Percentiles rank a stretch among this genome's conserved stretches.
Conservation (phyloP, 2,888 invertebrate species). For the Ligdia adustata region DNA sequence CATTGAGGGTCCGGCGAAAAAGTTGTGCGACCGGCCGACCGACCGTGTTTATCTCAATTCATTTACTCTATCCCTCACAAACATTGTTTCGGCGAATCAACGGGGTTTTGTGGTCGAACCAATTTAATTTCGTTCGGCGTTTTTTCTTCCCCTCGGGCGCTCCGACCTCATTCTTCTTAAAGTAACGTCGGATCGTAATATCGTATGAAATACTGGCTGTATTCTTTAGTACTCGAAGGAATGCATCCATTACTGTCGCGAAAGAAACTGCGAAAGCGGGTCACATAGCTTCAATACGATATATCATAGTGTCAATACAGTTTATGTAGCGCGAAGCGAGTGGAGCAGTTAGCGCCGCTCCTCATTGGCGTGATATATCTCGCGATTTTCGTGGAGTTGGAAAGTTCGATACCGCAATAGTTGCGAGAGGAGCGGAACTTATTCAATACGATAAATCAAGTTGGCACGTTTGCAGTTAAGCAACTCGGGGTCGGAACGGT, state of each 20-base stretch:
- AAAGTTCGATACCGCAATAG: conserved; percentile 41
- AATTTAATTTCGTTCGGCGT: conserved; percentile 26
- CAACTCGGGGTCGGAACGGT: conserved; percentile 68
- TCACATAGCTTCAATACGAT: conserved; percentile 27
- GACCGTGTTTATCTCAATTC: conserved; percentile 56
- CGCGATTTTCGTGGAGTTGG: conserved; percentile 34
- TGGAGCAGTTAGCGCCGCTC: conserved; percentile 30
- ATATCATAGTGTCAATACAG: conserved; percentile 34
- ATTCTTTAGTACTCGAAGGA: conserved; percentile 9
- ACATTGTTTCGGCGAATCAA: conserved; percentile 53
- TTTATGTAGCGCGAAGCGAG: conserved; percentile 20
- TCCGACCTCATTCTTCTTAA: conserved; percentile 14
- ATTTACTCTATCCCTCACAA: conserved; percentile 49
- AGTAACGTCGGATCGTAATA: conserved; percentile 1
- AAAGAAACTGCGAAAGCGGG: conserved; percentile 29
- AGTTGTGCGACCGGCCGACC: conserved; percentile 46
- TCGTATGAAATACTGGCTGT: background rate
- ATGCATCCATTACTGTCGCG: conserved; percentile 23
- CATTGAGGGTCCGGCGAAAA: conserved; percentile 61
- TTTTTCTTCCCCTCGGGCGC: conserved; percentile 18
- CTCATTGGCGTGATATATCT: conserved; percentile 40
- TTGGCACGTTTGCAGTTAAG: conserved; percentile 60
- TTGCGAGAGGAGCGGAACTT: conserved; percentile 36
- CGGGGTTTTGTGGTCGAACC: conserved; percentile 33
- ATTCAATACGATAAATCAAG: conserved; percentile 42